These are phyloP conservation scores for Clarias laeviceps DNA, from an alignment of 2,797 vertebrate species.

Conservation along the genomic window DNA sequence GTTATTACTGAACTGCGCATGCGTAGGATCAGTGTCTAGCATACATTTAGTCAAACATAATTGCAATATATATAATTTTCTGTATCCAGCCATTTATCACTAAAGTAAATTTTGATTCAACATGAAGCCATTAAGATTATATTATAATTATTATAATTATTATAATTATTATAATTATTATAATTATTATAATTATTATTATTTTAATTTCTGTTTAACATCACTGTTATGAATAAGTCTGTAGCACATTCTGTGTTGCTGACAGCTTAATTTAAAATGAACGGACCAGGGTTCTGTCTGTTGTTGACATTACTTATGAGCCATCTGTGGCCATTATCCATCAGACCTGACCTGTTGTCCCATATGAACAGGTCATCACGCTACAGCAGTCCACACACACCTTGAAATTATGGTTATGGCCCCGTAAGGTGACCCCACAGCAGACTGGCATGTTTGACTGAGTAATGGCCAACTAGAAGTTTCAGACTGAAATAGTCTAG, in stretches of 20 bases:
- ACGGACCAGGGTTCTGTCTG: background rate
- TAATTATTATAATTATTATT: too few species aligned
- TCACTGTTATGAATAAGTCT: background rate
- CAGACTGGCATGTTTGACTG: background rate
- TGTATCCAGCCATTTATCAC: background rate
- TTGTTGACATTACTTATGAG: slow-evolving; percentile 5
- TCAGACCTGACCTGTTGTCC: background rate
- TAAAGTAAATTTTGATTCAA: background rate
- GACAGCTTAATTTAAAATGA: background rate
- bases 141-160: too few species aligned
- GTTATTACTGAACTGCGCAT: slow-evolving; percentile 45
- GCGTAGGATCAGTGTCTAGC: background rate
- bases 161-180: too few species aligned
- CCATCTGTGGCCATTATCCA: slow-evolving; percentile 7
- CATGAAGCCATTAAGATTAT: background rate
- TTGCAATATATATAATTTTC: background rate
- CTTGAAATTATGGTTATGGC: background rate
- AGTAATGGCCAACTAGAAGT: background rate
- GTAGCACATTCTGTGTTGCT: background rate
- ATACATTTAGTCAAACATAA: background rate
- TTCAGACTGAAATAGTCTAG: background rate
- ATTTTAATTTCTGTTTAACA: too few species aligned
- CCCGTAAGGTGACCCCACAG: background rate
- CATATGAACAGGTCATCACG: slow-evolving; percentile 18
- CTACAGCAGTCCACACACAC: background rate